A percentile compares a stretch with the other conserved stretches of the same genome.
These are phyloP conservation scores for Alectura lathami DNA, from an alignment of 2,113 vertebrate species.

Conservation along the genomic window DNA sequence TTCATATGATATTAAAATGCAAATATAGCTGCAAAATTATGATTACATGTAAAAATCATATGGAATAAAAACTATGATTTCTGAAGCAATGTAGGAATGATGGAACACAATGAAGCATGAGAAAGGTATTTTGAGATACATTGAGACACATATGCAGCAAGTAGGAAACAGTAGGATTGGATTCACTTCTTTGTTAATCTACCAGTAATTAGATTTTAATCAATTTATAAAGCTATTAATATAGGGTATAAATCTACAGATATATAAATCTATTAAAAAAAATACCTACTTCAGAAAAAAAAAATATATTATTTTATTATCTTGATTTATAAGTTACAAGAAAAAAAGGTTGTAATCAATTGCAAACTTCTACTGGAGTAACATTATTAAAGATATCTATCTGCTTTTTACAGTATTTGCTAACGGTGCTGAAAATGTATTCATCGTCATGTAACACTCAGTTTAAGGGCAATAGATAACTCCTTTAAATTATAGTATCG, in stretches of 20 bases:
- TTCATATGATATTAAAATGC: neutral
- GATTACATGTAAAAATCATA: too few species aligned
- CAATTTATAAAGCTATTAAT: neutral
- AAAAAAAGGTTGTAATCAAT: neutral
- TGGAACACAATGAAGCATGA: neutral
- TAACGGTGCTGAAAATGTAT: neutral
- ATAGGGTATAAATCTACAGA: neutral
- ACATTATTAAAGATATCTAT: neutral
- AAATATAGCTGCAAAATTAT: too few species aligned
- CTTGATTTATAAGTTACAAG: neutral
- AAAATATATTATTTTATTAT: neutral
- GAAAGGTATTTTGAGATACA: neutral
- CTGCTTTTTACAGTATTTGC: neutral
- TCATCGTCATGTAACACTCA: neutral
- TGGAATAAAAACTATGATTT: too few species aligned
- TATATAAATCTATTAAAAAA: neutral
- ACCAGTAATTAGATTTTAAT: neutral
- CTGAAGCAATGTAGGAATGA: neutral
- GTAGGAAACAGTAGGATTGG: neutral
- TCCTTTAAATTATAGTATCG: neutral
- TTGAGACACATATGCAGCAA: neutral
- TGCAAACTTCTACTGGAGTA: too few species aligned
- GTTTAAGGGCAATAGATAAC: neutral
- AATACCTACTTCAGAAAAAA: neutral
- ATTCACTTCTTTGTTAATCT: neutral